Evolutionary conservation across 2,888 invertebrate species (phyloP), one percentile per base, ranked within the genome.

Genomic region (Azorinus chamasolen): DNA sequence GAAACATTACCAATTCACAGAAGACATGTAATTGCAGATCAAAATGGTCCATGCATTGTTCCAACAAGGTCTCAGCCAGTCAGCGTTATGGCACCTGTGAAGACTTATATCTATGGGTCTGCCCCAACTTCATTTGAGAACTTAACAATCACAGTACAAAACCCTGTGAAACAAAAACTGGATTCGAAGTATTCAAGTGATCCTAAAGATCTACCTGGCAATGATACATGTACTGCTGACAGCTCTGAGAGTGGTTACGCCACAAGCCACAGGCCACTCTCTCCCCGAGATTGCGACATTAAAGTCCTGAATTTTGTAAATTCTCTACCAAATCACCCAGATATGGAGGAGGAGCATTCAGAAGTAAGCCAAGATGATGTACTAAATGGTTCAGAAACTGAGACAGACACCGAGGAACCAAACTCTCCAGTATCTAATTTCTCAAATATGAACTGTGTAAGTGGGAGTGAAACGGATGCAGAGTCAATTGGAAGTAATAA

Each of bases 221-320:
- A 78, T 57, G 79, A 74, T n/a, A 57, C 63, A 16, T 55, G 50
- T 12, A 72, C 78, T 16, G 74, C 73, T 0, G 73, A 76, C 22
- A 80, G 80, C 45, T 73, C 74, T 20, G 80, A 80, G 20, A 80
- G 80, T 68, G 80, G 80, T 10, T 80, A 80, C 46, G 69, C 70
- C 22, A 80, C 75, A 27, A 80, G 75, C 37, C 63, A 79, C 51
- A 27, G 58, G 51, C 72, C 64, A 16, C 59, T 65, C 16, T 80
- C 80, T 14, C 80, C 76, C 0, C 72, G 69, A 54, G 62, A 66
- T 12, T 76, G 70, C 57, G 68, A 75, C 39, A 46, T 62, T 14
- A 80, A 80, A 68, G 77, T 75, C 2, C 61, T 72, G 16, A 76
- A 80, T n/a, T 80, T 73, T 71, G 80, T 80, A 12, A 76, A 76